Conservation (phyloP, 1,140 invertebrate genomes). For the Andrena cerasifolii region DNA sequence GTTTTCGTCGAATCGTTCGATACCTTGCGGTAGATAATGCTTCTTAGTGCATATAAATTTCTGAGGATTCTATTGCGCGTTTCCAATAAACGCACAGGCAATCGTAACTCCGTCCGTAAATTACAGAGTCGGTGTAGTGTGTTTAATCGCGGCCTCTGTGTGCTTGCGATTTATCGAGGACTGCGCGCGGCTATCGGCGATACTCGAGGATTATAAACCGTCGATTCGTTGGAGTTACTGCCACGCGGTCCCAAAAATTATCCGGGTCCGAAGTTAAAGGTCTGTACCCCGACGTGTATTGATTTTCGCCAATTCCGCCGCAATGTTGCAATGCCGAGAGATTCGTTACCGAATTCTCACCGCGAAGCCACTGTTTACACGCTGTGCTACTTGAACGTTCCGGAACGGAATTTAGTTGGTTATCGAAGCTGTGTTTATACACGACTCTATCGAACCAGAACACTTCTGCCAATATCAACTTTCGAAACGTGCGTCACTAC, state of each 20-base stretch:
- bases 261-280: background rate
- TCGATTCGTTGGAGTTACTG: background rate
- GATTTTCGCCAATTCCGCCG: slow-evolving; percentile 13
- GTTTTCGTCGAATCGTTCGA: background rate
- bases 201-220: background rate
- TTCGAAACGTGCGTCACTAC: too few relatives aligned
- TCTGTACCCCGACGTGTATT: background rate
- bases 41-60: background rate
- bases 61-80: background rate
- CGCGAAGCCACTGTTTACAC: slow-evolving; percentile 36
- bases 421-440: background rate
- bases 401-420: background rate
- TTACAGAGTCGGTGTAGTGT: slow-evolving; percentile 5
- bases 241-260: background rate
- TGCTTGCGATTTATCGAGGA: slow-evolving; percentile 9
- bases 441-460: too few relatives aligned
- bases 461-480: too few relatives aligned
- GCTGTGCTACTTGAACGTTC: slow-evolving; percentile 15
- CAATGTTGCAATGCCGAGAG: slow-evolving; percentile 23
- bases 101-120: background rate
- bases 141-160: background rate
- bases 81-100: background rate
- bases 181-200: background rate
- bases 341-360: slow-evolving; percentile 39
- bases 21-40: background rate